Conservation (phyloP, 2,888 invertebrate species). For the Bombyx huttoni region DNA sequence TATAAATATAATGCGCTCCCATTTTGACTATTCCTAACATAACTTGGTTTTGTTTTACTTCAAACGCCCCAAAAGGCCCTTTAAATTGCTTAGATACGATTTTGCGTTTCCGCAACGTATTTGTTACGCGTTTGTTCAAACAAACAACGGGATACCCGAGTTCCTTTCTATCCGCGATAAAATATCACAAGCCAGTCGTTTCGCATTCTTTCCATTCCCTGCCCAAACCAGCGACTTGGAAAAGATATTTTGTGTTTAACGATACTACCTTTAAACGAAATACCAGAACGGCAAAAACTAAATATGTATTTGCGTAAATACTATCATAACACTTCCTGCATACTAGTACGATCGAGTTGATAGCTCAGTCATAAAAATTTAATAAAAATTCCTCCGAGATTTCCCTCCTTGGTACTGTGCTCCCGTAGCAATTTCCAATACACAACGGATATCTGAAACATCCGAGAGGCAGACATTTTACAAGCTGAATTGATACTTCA, state of each 20-base stretch:
- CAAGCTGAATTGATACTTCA: slow-evolving; percentile 70
- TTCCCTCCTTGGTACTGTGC: slow-evolving; percentile 20
- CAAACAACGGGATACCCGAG: slow-evolving; percentile 48
- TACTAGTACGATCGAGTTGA: slow-evolving; percentile 26
- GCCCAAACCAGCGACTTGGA: slow-evolving; percentile 42
- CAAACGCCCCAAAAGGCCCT: slow-evolving; percentile 39
- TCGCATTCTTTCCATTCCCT: slow-evolving; percentile 49
- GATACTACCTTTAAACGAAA: slow-evolving; percentile 14
- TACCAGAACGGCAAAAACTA: slow-evolving; percentile 8
- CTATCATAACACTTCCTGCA: slow-evolving; percentile 23
- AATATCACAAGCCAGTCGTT: slow-evolving; percentile 50
- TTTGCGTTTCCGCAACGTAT: slow-evolving; percentile 54
- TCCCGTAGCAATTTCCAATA: slow-evolving; percentile 57
- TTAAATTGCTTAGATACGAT: slow-evolving; percentile 47
- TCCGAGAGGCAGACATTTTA: slow-evolving; percentile 58
- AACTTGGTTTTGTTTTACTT: slow-evolving; percentile 25
- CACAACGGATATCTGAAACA: slow-evolving; percentile 49
- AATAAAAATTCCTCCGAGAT: slow-evolving; percentile 50
- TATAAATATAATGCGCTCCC: background rate
- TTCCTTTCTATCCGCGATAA: slow-evolving; percentile 50
- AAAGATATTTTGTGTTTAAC: slow-evolving; percentile 46
- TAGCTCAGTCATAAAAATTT: slow-evolving; percentile 38
- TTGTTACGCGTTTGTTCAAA: slow-evolving; percentile 53
- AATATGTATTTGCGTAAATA: slow-evolving; percentile 17
- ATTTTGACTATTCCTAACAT: slow-evolving; percentile 28